phyloP scores from a whole-genome alignment of 2,888 invertebrate species.

The Amblyteles armatorius region DNA sequence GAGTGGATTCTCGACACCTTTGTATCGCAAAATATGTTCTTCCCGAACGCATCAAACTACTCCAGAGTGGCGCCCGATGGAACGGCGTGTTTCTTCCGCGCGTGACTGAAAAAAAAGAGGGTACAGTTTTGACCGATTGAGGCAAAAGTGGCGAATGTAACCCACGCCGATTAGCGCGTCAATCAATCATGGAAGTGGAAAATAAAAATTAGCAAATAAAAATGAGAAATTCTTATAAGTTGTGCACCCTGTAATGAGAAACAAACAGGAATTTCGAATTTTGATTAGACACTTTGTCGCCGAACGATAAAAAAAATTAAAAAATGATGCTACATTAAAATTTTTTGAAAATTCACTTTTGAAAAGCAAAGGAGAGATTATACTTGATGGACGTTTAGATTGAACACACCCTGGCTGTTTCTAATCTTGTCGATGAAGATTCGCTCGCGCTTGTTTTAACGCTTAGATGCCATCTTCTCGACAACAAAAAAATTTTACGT shows the following conservation, averaged over 20 bases:
- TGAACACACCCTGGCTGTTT: neutral
- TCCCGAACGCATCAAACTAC: neutral
- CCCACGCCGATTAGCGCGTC: neutral
- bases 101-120: neutral
- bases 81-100: neutral
- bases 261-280: too few relatives aligned
- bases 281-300: too few relatives aligned
- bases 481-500: neutral
- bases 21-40: conserved; percentile 14
- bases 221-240: too few relatives aligned
- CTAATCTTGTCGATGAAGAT: neutral
- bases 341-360: neutral
- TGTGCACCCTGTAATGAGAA: too few relatives aligned
- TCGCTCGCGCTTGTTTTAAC: neutral
- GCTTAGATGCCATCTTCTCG: neutral
- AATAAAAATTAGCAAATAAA: too few relatives aligned
- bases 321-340: too few relatives aligned
- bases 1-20: neutral
- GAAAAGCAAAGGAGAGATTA: neutral
- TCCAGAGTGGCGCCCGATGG: neutral
- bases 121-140: neutral
- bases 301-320: too few relatives aligned
- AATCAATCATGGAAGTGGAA: too few relatives aligned
- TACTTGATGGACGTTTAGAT: neutral
- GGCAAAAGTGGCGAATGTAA: neutral